Evolutionary conservation across 1,140 invertebrate genomes (phyloP), one percentile per base, ranked within the genome.

Genomic region (Vanessa atalanta): DNA sequence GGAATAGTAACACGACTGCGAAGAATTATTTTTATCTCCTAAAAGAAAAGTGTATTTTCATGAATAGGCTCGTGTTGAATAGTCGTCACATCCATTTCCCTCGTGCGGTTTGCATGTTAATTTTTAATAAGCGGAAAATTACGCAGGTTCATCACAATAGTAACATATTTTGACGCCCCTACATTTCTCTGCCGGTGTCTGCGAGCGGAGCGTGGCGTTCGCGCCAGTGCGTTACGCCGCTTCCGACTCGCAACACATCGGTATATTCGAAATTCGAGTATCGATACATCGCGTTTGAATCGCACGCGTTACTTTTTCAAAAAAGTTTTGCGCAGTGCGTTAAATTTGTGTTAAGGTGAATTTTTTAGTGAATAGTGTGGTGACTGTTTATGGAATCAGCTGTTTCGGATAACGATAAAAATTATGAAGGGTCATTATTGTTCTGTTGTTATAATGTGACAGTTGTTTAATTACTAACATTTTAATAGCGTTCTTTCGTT

Each of bases 81-180:
- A 50, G 48, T 47, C 55, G 55, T 50, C 77, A 70, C 75, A 63
- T 69, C 79, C 75, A 80, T 77, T 74, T 82, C 73, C 70, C 72
- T 53, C 64, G 50, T 20, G 61, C 65, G 64, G 78, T 80, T 65
- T 75, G 64, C 79, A 79, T 83, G 76, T 86, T 79, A 83, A 84
- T 82, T 86, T 78, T 87, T 82, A 83, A 85, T 80, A 83, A 88
- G 84, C 85, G 84, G 87, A 87, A 88, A 90, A 88, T 88, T 81
- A 84, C 81, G 78, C 78, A 69, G 73, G 73, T 74, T 80, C 72
- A 79, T 77, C 74, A 53, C 61, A 79, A 78, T 72, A 78, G 78
- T 84, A 69, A 77, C 70, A 68, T 43, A 43, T 43, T 81, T 79
- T 79, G 87, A 85, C 85, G 85, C 84, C 89, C 89, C 89, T 91